These are phyloP conservation scores for Festucalex cinctus DNA, from an alignment of 2,113 vertebrate species.

Conservation along the genomic window DNA sequence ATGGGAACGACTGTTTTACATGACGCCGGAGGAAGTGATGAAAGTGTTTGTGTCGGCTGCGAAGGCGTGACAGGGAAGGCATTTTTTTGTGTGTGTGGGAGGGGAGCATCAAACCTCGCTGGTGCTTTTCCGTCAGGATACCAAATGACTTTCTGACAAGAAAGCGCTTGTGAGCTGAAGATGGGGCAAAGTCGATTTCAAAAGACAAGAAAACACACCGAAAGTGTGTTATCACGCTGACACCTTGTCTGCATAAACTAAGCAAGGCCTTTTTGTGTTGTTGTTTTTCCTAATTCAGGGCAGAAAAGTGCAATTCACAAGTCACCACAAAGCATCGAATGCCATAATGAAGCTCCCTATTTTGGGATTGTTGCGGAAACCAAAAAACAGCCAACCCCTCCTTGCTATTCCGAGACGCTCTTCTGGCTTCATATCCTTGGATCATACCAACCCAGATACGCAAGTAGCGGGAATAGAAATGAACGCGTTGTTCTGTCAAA, in stretches of 20 bases:
- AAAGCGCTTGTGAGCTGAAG: slow-evolving; percentile 4
- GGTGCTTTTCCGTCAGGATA: slow-evolving; percentile 26
- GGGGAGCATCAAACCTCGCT: slow-evolving; percentile 19
- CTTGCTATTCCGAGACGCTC: slow-evolving; percentile 49
- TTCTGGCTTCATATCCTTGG: slow-evolving; percentile 34
- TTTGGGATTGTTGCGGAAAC: slow-evolving; percentile 60
- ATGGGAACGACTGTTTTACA: slow-evolving; percentile 18
- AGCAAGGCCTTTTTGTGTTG: slow-evolving; percentile 3
- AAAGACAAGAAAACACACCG: slow-evolving; percentile 12
- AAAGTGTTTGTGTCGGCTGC: slow-evolving; percentile 13
- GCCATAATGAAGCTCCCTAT: slow-evolving; percentile 70
- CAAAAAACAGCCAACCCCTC: too few relatives aligned
- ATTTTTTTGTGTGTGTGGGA: slow-evolving; percentile 25
- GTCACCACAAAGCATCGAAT: slow-evolving; percentile 39
- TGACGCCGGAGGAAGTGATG: slow-evolving; percentile 11
- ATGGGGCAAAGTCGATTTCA: not conserved
- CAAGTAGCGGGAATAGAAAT: slow-evolving; percentile 60
- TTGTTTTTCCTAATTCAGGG: slow-evolving; percentile 17
- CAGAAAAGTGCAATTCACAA: slow-evolving; percentile 47
- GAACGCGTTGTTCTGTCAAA: slow-evolving; percentile 49
- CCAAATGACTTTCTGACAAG: slow-evolving; percentile 25
- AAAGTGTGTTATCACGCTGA: slow-evolving; percentile 6
- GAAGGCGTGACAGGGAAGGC: slow-evolving; percentile 24
- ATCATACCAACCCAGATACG: slow-evolving; percentile 59
- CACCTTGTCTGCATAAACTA: slow-evolving; percentile 13